A percentile compares a stretch with the other conserved stretches of the same genome.
Evolutionary conservation across 2,888 invertebrate species (phyloP).

Genomic region (Trichopria drosophilae): DNA sequence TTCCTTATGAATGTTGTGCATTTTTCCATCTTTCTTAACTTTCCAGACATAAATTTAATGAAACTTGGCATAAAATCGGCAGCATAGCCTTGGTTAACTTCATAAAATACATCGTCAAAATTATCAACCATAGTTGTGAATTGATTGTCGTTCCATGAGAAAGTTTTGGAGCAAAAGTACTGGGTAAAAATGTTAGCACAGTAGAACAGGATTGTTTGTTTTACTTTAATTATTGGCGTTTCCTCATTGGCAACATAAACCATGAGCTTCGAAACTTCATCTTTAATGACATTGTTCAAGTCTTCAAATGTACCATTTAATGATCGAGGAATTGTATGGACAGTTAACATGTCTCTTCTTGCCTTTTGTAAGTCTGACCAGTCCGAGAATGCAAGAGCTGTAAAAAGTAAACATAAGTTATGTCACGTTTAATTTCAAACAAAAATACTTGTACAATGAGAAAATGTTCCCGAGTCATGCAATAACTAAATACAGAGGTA

Average conservation of each 20-base stretch:
- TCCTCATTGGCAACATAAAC: conserved; percentile 42
- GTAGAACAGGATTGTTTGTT: conserved; percentile 60
- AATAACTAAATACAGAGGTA: too few species aligned
- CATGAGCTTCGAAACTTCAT: conserved; percentile 55
- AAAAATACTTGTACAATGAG: conserved; percentile 13
- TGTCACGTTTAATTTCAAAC: too few species aligned
- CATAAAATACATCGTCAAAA: conserved; percentile 69
- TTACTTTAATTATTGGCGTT: conserved; percentile 50
- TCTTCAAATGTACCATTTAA: conserved; percentile 62
- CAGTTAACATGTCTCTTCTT: conserved; percentile 64
- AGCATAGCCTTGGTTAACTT: conserved; percentile 70
- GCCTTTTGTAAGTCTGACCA: conserved; percentile 69
- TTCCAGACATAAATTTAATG: conserved; percentile 61
- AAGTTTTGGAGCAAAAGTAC: conserved; percentile 65
- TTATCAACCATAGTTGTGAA: conserved; percentile 62
- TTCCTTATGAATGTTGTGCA: conserved; percentile 62
- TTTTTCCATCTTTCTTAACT: conserved; percentile 59
- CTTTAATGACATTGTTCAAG: conserved; percentile 60
- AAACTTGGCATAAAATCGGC: conserved; percentile 69
- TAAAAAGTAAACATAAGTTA: conserved; percentile 35
- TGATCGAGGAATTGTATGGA: conserved; percentile 65
- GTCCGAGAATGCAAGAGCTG: conserved; percentile 71
- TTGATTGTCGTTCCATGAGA: conserved; percentile 55
- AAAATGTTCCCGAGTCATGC: too few species aligned
- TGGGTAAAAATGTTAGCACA: conserved; percentile 67